phyloP scores from a whole-genome alignment of 2,797 vertebrate species.

The Sebastes reedi region DNA sequence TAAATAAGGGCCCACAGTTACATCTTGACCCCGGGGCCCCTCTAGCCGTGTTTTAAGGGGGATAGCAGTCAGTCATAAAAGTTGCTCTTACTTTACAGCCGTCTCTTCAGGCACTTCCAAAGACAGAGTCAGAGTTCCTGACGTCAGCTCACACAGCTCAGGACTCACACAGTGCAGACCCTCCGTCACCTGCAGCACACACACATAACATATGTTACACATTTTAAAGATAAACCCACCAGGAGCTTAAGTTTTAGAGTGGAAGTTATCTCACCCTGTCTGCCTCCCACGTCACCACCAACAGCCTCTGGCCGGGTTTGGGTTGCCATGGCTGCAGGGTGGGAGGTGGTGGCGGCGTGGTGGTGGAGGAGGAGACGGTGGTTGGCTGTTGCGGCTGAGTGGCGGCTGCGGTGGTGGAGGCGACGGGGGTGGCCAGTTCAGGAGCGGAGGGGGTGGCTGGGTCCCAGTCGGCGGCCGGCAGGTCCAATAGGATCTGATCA shows the following conservation, averaged over 20 bases:
- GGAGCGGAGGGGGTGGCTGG: constrained; percentile 71
- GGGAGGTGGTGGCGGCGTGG: constrained; percentile 71
- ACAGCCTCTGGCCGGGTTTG: constrained; percentile 88
- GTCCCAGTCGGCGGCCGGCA: constrained; percentile 73
- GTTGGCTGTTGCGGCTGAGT: constrained; percentile 75
- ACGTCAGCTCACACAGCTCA: constrained; percentile 89
- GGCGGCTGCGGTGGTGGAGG: constrained; percentile 70
- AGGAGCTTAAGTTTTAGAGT: background rate
- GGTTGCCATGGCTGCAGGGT: constrained; percentile 91
- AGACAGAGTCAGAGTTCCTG: constrained; percentile 88
- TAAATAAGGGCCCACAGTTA: background rate
- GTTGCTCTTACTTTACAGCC: constrained; percentile 91
- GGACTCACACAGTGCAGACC: constrained; percentile 92
- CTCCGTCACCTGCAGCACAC: constrained; percentile 85
- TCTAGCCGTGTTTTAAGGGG: background rate
- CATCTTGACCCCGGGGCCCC: background rate
- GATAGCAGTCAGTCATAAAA: background rate
- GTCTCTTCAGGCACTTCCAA: constrained; percentile 95
- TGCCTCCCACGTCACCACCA: constrained; percentile 92
- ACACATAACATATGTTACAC: background rate
- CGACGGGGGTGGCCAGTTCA: constrained; percentile 79
- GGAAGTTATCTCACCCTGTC: constrained; percentile 85
- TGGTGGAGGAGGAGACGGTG: constrained; percentile 59
- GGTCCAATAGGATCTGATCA: constrained; percentile 79
- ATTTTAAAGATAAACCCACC: constrained; percentile 1